Base-by-base conservation (phyloP, 2,888 invertebrate genomes). In the Drosophila niveifrons region DNA sequence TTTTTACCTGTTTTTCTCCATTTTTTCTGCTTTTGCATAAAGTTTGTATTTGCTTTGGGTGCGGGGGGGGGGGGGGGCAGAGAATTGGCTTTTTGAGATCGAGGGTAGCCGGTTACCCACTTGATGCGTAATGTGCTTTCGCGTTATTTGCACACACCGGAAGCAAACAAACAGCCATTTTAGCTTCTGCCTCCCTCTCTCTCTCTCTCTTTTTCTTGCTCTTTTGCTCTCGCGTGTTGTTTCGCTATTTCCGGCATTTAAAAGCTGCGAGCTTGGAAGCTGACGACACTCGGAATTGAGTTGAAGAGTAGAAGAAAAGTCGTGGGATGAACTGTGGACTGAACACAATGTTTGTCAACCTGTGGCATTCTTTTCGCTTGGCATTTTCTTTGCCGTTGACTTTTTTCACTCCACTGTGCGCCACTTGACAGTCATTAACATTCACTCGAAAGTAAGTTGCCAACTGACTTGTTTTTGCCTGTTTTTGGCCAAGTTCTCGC, bases 151-250 rank as follows among this genome's bases (percentile, higher is more conserved):
- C 75, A 50, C 48, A 58, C 58, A 58, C 39, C 86, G 90, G 83
- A 88, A 71, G 83, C 75, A 88, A 85, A 73, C 83, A 85, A 89
- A 79, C 83, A 82, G 88, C 70, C 82, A 79, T 85, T 89, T 89
- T 68, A 72, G 78, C 73, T 79, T 57, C 47, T 46, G 57, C 51
- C 41, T 34, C 23, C 6, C 23, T 6, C 23, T 23, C 23, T 23
- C 23, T 23, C 23, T 6, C 23, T 23, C 23, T 23, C 17, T 17
- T 17, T 17, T 6, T 0, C 23, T 17, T 17, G 1, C 1, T 0
- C 23, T 23, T 23, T 23, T 0, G 6, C 23, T 23, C 13, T 55
- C 18, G 53, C 48, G 68, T 70, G 50, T 59, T 70, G 57, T 66
- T 69, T 62, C 41, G 72, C 85, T 67, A 65, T 81, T 78, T 88